Base-by-base conservation (phyloP, 2,888 invertebrate species). In the Microchrysa polita region DNA sequence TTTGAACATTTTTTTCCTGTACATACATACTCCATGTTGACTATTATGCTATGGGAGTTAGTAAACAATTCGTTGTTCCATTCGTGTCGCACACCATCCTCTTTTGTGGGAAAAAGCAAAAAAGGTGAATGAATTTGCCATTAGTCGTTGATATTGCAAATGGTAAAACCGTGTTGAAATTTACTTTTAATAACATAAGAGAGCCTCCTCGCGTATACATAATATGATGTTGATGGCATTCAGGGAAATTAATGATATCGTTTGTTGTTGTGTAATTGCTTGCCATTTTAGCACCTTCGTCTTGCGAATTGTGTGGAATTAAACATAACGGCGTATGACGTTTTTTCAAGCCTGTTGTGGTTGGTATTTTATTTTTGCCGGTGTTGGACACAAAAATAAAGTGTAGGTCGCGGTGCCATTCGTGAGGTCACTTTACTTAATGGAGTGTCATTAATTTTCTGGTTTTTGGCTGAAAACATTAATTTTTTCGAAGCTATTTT, bases 121-220 rank as follows among this genome's bases (percentile, higher is more conserved):
- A n/a, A n/a, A 65, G 12, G 34, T 65, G 65, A 65, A 48, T 22
- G 44, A 48, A 18, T 48, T 20, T 20, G 44, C 18, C 44, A 48
- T 65, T 48, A 65, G 12, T n/a, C n/a, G n/a, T 65, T 65, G 16
- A 44, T 48, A 40, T 63, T 42, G 61, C 61, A 42, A 63, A 63
- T 63, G 61, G 23, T 48, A n/a, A 65, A 65, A 65, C 23, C 48
- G 65, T 65, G 48, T 65, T 65, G 22, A 65, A 65, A 65, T 65
- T n/a, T 1, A 23, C 48, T 48, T 65, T 65, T 65, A 65, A 65
- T 65, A 65, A 23, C 65, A 22, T 48, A 14, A 65, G 20, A 44
- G n/a, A 34, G 27, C 27, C 48, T n/a, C 34, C 22, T 48, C 44
- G n/a, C n/a, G 18, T 48, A 12, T 34, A 40, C n/a, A n/a, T n/a